Evolutionary conservation across 2,888 invertebrate genomes (phyloP).

Genomic region (Parthenolecanium corni): DNA sequence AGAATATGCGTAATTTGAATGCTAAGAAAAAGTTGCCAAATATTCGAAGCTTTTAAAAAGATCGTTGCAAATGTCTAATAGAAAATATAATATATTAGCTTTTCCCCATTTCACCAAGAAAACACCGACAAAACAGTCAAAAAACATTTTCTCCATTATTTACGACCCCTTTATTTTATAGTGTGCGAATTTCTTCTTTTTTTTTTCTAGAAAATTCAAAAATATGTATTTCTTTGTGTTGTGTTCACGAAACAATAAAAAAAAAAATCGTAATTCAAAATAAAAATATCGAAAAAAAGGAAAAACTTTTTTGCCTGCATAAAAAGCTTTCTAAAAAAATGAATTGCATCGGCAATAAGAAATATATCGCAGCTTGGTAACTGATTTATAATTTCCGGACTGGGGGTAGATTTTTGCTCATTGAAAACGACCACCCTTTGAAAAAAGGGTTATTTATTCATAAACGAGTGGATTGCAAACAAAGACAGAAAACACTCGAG

Average conservation of each 20-base stretch:
- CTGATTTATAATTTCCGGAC: conserved; percentile 22
- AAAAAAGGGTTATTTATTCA: conserved; percentile 23
- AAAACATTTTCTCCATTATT: background rate
- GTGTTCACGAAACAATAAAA: background rate
- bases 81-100: too few species aligned
- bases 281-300: too few species aligned
- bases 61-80: too few species aligned
- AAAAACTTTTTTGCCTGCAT: background rate
- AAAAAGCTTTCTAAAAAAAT: conserved; percentile 1
- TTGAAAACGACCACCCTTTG: conserved; percentile 19
- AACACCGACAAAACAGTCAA: too few species aligned
- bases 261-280: background rate
- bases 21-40: too few species aligned
- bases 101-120: too few species aligned
- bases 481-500: conserved; percentile 14
- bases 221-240: conserved; percentile 1
- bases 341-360: background rate
- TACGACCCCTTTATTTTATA: background rate
- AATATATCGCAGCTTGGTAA: conserved; percentile 18
- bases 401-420: conserved; percentile 22
- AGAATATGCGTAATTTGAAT: too few species aligned
- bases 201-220: background rate
- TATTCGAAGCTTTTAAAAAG: too few species aligned
- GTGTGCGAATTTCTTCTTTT: background rate
- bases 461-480: background rate